phyloP scores from a whole-genome alignment of 1,140 invertebrate genomes.

The Leptopilina clavipes region DNA sequence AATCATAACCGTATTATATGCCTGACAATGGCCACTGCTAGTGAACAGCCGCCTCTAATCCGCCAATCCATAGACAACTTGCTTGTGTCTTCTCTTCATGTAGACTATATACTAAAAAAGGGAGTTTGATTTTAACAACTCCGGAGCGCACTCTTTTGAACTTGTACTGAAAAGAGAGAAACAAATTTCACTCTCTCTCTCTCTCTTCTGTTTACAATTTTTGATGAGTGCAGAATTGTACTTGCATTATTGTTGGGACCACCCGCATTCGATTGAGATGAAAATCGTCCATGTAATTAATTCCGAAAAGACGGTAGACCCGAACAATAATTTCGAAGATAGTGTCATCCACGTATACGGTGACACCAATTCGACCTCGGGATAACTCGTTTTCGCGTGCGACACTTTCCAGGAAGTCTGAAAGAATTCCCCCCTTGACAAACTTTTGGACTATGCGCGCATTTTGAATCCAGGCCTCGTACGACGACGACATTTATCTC shows the following conservation, averaged over 20 bases:
- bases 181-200: too few relatives aligned
- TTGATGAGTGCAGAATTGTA: too few relatives aligned
- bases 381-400: constrained; percentile 54
- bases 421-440: constrained; percentile 42
- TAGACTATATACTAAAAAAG: background rate
- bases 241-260: too few relatives aligned
- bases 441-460: constrained; percentile 38
- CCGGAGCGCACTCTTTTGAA: too few relatives aligned
- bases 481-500: constrained; percentile 50
- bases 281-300: background rate
- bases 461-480: constrained; percentile 46
- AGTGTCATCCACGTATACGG: constrained; percentile 20
- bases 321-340: constrained; percentile 15
- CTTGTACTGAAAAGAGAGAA: too few relatives aligned
- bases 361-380: constrained; percentile 35
- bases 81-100: constrained; percentile 50
- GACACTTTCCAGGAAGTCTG: constrained; percentile 66
- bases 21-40: constrained; percentile 66
- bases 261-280: background rate
- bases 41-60: constrained; percentile 70
- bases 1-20: constrained; percentile 71
- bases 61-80: constrained; percentile 65
- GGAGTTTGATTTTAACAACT: constrained; percentile 38
- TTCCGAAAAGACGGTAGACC: background rate
- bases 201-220: too few relatives aligned